Base-by-base conservation (phyloP, 1,140 invertebrate genomes). In the Brachionus koreanus region DNA sequence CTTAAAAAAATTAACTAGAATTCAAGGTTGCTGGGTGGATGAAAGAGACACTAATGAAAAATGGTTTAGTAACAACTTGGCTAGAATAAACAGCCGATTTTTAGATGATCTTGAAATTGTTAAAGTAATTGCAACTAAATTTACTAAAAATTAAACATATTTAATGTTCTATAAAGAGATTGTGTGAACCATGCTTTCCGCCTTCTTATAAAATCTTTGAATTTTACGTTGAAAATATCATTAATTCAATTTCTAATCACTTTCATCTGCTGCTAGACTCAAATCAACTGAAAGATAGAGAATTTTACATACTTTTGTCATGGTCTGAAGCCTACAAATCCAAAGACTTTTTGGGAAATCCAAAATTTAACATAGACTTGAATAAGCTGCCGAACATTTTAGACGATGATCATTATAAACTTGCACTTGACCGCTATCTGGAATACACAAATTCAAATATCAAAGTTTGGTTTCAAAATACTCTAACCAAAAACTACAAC, bases 181-280 rank as follows among this genome's bases (percentile, higher is more conserved):
- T 79, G 16, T 79, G 76, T 29, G 76, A 79, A 16, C 76, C 76
- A 61, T 79, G 76, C 57, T 79, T 79, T 79, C 76, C 76, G 10
- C 76, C 76, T 61, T 42, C n/a, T 3, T 61, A 43, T 12, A 79
- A 79, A 65, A 37, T 79, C 5, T 61, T 79, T 37, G 61, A 65
- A 25, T 61, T 65, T n/a, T 79, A 42, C 25, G 76, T 61, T 9
- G 61, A 61, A 19, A 79, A 37, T 25, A 61, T 79, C 2, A 23
- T 25, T 9, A 16, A 12, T 7, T 23, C 25, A 0, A 16, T 79
- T 37, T 61, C 76, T 3, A 43, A 79, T 5, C 57, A 79, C 39
- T 61, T 79, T 16, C 19, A 33, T 0, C 10, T 61, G 10, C 39
- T 79, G 5, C 52, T 79, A 25, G 76, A 79, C 25, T 42, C 76